Evolutionary conservation across 2,888 invertebrate species (phyloP), one percentile per base, ranked within the genome.

Genomic region (Zygaena filipendulae): DNA sequence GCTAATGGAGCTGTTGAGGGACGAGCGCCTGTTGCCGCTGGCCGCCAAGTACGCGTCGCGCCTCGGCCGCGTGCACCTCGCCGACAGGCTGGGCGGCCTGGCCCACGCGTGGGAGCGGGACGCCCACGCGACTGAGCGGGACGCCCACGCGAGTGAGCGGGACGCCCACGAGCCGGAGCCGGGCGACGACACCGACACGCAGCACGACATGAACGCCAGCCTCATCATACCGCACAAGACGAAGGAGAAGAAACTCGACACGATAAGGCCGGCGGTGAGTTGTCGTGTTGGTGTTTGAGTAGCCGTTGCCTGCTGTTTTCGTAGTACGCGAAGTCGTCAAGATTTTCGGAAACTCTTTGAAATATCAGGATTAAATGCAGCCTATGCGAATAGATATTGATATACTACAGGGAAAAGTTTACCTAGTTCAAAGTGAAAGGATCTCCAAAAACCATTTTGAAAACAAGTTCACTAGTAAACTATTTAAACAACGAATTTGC

Each of bases 41-140:
- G 95, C 94, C 1, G 87, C 92, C n/a, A 93, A 92, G 57, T 97
- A 95, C 67, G 92, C 95, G 0, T 85, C 87, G 0, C 87, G 91
- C 40, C 74, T 90, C 7, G 88, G 91, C 12, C 86, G 88, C 43
- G 84, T 86, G 44, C 87, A 90, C 47, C 75, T 97, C 23, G 90
- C 91, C 0, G 91, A 93, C 43, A 89, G 90, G 54, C 72, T 96
- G 13, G 81, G 82, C 1, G 82, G 84, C 40, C 49, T 90, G 7
- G 71, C 86, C 3, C 82, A 69, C 2, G 39, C 59, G 1, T 77
- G 75, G 75, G 63, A 68, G 25, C 45, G 39, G 7, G 67, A 70
- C 2, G 16, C 52, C 1, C 64, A 71, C 19, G 64, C 71, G 16
- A 42, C 48, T 0, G 67, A 62, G 1, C 67, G 67, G 24, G 62